Percentiles rank a stretch among this genome's conserved stretches.
phyloP scores from a whole-genome alignment of 1,140 invertebrate genomes.

The Schmidtea mediterranea region DNA sequence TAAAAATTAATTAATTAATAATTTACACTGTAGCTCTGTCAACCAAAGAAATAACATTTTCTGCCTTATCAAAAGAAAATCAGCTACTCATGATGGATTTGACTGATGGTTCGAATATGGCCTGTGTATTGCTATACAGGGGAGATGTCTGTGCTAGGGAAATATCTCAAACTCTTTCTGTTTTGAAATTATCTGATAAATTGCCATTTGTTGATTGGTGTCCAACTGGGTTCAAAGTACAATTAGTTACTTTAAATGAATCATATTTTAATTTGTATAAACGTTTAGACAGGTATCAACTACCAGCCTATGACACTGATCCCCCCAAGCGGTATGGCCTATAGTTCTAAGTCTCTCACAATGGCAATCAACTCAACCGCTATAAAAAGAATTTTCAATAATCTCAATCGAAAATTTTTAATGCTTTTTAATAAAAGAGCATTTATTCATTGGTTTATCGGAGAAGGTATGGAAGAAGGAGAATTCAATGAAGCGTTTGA shows the following conservation, averaged over 20 bases:
- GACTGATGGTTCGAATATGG: slow-evolving; percentile 35
- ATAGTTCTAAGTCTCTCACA: slow-evolving; percentile 30
- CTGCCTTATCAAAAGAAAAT: slow-evolving; percentile 22
- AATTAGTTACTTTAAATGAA: too few species aligned
- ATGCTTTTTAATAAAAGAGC: slow-evolving; percentile 8
- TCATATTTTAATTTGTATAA: too few species aligned
- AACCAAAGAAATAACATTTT: too few species aligned
- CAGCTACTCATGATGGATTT: slow-evolving; percentile 45
- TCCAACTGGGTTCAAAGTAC: slow-evolving; percentile 32
- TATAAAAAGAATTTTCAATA: slow-evolving; percentile 33
- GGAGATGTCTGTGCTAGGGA: slow-evolving; percentile 35
- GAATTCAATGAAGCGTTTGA: slow-evolving; percentile 6
- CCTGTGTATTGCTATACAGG: slow-evolving; percentile 52
- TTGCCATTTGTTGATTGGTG: slow-evolving; percentile 11
- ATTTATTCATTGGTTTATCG: slow-evolving; percentile 12
- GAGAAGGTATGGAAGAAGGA: slow-evolving; percentile 8
- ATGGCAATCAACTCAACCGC: slow-evolving; percentile 53
- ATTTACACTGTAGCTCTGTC: too few species aligned
- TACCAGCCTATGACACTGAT: slow-evolving; percentile 17
- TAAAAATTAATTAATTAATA: too few species aligned
- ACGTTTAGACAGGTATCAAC: slow-evolving; percentile 31
- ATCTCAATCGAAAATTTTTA: slow-evolving; percentile 14
- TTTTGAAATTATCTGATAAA: slow-evolving; percentile 11
- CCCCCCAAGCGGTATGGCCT: slow-evolving; percentile 17
- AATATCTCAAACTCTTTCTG: background rate